Conservation (phyloP, 2,113 vertebrate species). For the Callaeas wilsoni region DNA sequence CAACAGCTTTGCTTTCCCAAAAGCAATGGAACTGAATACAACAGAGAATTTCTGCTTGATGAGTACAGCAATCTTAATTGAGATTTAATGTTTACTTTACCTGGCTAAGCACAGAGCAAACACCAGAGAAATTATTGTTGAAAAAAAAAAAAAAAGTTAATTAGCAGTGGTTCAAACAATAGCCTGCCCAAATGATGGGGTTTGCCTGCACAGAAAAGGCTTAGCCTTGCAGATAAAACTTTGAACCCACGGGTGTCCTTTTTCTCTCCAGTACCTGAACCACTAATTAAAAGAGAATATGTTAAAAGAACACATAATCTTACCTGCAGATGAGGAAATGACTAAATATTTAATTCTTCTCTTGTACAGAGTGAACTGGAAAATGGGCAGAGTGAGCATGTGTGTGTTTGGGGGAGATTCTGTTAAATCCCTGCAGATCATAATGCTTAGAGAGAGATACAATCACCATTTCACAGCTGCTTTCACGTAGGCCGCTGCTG, state of each 20-base stretch:
- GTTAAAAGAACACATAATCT: background rate
- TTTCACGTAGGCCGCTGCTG: background rate
- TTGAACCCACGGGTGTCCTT: background rate
- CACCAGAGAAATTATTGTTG: background rate
- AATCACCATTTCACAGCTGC: background rate
- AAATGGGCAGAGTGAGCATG: background rate
- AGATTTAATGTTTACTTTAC: slow-evolving; percentile 54
- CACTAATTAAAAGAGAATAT: slow-evolving; percentile 29
- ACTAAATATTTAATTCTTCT: slow-evolving; percentile 7
- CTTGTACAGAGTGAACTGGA: background rate
- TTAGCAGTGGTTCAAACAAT: slow-evolving; percentile 46
- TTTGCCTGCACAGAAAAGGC: slow-evolving; percentile 42
- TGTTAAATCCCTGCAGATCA: background rate
- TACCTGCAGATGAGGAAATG: background rate
- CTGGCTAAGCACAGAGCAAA: slow-evolving; percentile 31
- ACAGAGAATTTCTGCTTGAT: background rate
- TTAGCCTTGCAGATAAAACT: slow-evolving; percentile 59
- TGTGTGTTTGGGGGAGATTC: background rate
- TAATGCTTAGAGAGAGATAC: background rate
- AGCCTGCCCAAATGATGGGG: background rate
- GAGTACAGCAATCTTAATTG: slow-evolving; percentile 36
- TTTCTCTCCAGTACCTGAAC: background rate
- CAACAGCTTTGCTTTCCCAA: background rate
- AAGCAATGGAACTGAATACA: background rate
- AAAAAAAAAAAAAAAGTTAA: slow-evolving; percentile 13